These are phyloP conservation scores for Cyclophora punctaria DNA, from an alignment of 2,888 invertebrate genomes.

Conservation along the genomic window DNA sequence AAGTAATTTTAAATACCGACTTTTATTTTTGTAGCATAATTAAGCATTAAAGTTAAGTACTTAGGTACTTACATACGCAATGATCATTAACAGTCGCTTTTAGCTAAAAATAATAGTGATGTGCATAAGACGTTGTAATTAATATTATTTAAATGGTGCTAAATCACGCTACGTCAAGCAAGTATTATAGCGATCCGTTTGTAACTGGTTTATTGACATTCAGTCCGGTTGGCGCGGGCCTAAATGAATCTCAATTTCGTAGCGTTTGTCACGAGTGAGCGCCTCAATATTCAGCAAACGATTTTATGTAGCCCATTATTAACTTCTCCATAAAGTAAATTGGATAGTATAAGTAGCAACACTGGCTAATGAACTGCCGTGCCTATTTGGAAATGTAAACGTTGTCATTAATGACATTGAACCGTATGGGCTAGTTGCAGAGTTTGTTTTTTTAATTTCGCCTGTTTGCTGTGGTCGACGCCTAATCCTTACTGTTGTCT, in stretches of 20 bases:
- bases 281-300: conserved; percentile 27
- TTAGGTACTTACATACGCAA: conserved; percentile 12
- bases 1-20: conserved; percentile 17
- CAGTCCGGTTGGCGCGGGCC: conserved; percentile 30
- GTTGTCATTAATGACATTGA: too few relatives aligned
- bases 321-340: conserved; percentile 18
- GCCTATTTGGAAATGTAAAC: conserved; percentile 3
- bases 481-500: too few relatives aligned
- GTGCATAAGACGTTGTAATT: too few relatives aligned
- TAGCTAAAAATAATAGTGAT: too few relatives aligned
- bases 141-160: conserved; percentile 20
- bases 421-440: too few relatives aligned
- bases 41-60: too few relatives aligned
- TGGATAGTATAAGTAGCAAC: conserved; percentile 6
- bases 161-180: conserved; percentile 31
- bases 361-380: conserved; percentile 1
- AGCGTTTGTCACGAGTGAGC: conserved; percentile 22
- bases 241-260: conserved; percentile 49
- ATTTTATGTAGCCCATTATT: conserved; percentile 25
- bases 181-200: conserved; percentile 22
- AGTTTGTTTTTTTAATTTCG: too few relatives aligned
- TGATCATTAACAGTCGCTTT: conserved; percentile 32
- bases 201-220: conserved; percentile 51
- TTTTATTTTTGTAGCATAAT: conserved; percentile 1
- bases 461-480: too few relatives aligned